A percentile compares a stretch with the other conserved stretches of the same genome.
Evolutionary conservation across 2,888 invertebrate species (phyloP).

Genomic region (Nemotelus pantherinus): DNA sequence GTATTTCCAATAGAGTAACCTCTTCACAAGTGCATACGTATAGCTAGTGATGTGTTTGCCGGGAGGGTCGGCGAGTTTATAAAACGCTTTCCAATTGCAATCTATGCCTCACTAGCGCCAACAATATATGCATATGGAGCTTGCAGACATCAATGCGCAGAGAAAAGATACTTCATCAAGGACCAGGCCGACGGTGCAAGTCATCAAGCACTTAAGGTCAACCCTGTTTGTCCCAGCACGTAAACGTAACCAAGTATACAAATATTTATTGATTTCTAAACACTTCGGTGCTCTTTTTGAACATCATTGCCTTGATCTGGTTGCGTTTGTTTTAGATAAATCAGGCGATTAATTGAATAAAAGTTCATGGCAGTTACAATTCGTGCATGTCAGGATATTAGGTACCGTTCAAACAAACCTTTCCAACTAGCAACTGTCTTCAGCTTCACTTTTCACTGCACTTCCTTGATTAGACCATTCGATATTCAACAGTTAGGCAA

Average conservation of each 20-base stretch:
- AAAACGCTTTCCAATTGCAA: conserved; percentile 5
- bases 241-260: conserved; percentile 3
- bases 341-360: not conserved
- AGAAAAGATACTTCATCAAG: not conserved
- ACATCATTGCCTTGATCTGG: too few relatives aligned
- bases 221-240: conserved; percentile 23
- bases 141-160: not conserved
- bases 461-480: too few relatives aligned
- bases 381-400: too few relatives aligned
- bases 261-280: conserved; percentile 12
- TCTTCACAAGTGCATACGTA: conserved; percentile 4
- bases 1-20: conserved; percentile 20
- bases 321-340: not conserved
- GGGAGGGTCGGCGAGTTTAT: not conserved
- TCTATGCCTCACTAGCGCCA: conserved; percentile 18
- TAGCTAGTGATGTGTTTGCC: not conserved
- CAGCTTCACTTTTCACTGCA: too few relatives aligned
- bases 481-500: too few relatives aligned
- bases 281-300: too few relatives aligned
- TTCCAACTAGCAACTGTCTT: not conserved
- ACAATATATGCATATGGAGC: not conserved
- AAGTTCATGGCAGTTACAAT: not conserved
- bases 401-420: not conserved
- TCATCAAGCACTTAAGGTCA: conserved; percentile 18
- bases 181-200: not conserved